These are phyloP conservation scores for Leguminivora glycinivorella DNA, from an alignment of 1,140 invertebrate genomes.

Conservation along the genomic window DNA sequence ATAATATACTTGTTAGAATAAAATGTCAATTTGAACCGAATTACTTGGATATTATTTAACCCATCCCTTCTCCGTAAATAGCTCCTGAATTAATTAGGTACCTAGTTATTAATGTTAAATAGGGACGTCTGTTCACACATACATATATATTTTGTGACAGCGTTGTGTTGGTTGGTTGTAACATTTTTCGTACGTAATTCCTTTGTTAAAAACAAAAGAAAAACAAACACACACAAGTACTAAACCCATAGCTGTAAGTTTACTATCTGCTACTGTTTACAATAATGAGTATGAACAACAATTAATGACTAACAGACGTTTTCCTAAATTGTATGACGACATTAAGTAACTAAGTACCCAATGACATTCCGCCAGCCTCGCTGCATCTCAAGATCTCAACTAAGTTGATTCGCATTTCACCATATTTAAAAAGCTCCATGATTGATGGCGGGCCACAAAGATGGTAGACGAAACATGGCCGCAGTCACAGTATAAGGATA, in stretches of 20 bases:
- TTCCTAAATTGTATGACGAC: neutral
- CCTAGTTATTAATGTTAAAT: too few relatives aligned
- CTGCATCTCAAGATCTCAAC: neutral
- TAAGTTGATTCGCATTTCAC: neutral
- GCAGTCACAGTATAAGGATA: too few relatives aligned
- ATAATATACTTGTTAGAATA: slow-evolving; percentile 23
- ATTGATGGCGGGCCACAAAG: slow-evolving; percentile 19
- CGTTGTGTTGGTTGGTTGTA: too few relatives aligned
- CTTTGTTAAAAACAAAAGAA: too few relatives aligned
- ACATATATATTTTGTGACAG: too few relatives aligned
- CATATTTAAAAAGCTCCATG: slow-evolving; percentile 7
- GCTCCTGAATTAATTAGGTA: too few relatives aligned
- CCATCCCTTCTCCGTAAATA: neutral
- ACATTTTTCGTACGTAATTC: too few relatives aligned
- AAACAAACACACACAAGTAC: too few relatives aligned
- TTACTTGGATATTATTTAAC: neutral
- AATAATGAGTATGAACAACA: too few relatives aligned
- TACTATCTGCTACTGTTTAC: neutral
- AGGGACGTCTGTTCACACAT: too few relatives aligned
- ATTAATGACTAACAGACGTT: neutral
- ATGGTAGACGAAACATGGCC: slow-evolving; percentile 21
- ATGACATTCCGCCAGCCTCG: neutral
- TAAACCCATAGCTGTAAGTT: too few relatives aligned
- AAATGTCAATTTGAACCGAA: slow-evolving; percentile 15
- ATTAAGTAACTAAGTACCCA: neutral